A percentile compares a stretch with the other conserved stretches of the same genome.
Conservation (phyloP, 2,113 vertebrate species). For the Machaerirhynchus nigripectus region DNA sequence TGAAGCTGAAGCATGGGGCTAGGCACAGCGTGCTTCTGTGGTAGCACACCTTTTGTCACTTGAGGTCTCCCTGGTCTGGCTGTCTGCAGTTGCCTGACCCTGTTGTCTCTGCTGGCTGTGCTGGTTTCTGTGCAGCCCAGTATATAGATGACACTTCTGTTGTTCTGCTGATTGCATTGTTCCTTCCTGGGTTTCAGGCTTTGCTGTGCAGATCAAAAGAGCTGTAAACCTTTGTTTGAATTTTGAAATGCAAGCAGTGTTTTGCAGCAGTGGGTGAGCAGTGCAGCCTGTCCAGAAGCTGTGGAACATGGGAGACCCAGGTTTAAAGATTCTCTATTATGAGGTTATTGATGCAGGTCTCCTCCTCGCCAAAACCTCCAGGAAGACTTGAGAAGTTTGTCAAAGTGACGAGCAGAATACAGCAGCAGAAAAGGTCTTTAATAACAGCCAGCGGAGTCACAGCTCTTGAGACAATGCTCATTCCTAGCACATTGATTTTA, state of each 20-base stretch:
- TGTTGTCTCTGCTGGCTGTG: not conserved
- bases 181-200: not conserved
- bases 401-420: not conserved
- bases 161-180: not conserved
- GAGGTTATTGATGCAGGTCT: not conserved
- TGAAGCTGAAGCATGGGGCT: not conserved
- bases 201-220: not conserved
- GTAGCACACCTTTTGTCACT: not conserved
- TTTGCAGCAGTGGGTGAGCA: not conserved
- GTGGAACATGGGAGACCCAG: not conserved
- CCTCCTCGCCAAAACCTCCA: not conserved
- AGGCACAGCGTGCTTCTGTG: not conserved
- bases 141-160: not conserved
- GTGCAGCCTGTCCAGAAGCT: not conserved
- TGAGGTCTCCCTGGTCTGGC: not conserved
- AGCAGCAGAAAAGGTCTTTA: not conserved
- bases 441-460: not conserved
- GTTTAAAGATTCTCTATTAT: not conserved
- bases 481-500: not conserved
- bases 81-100: not conserved
- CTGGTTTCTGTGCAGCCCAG: not conserved
- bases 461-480: not conserved
- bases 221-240: not conserved
- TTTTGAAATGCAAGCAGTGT: not conserved
- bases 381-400: not conserved